Conservation (phyloP, 2,888 invertebrate species). For the Caenorhabditis macrosperma region DNA sequence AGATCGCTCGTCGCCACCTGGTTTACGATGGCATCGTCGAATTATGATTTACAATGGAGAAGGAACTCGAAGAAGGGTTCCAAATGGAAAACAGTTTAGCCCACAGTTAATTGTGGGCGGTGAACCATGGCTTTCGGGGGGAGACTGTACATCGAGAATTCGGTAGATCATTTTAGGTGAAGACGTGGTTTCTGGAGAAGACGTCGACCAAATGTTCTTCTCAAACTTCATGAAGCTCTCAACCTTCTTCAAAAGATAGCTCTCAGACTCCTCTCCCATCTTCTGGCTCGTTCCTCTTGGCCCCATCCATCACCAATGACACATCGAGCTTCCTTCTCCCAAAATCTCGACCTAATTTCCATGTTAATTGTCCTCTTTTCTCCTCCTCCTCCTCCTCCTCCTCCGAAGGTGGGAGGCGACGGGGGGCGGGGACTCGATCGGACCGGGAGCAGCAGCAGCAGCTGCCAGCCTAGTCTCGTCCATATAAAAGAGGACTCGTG, state of each 20-base stretch:
- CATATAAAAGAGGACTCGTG: constrained; percentile 49
- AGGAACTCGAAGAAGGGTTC: not conserved
- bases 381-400: not conserved
- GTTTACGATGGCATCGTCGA: constrained; percentile 1
- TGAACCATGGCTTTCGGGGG: too few species aligned
- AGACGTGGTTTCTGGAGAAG: too few species aligned
- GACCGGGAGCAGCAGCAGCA: constrained; percentile 47
- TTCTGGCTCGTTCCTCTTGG: too few species aligned
- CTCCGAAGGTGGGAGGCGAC: constrained; percentile 31
- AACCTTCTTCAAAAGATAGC: too few species aligned
- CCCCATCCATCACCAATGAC: too few species aligned
- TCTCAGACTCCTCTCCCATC: too few species aligned
- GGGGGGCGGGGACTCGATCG: constrained; percentile 40
- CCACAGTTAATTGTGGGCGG: too few species aligned
- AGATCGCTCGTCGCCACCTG: constrained; percentile 36
- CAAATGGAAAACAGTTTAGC: not conserved
- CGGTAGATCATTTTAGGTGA: too few species aligned
- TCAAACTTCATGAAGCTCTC: too few species aligned
- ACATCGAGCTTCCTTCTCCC: too few species aligned
- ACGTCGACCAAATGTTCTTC: too few species aligned
- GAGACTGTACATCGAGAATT: too few species aligned
- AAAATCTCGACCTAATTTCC: constrained; percentile 48
- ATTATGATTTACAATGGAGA: not conserved
- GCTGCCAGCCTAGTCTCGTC: constrained; percentile 50
- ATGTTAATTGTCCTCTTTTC: constrained; percentile 34